Evolutionary conservation across 2,113 vertebrate species (phyloP), one percentile per base, ranked within the genome.

Genomic region (Nymphicus hollandicus): DNA sequence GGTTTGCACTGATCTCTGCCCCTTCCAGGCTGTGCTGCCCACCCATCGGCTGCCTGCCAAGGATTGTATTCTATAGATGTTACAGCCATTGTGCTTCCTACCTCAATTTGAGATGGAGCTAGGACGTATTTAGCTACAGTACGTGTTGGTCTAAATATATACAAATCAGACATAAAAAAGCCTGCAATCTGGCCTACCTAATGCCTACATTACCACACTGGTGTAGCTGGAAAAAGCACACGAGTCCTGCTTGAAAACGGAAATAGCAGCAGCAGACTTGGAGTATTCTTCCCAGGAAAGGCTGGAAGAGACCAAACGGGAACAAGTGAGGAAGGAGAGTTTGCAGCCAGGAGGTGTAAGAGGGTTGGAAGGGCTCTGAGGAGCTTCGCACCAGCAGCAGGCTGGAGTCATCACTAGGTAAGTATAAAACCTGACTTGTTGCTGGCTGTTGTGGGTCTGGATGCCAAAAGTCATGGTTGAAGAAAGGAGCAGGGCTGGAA

Each of bases 111-210:
- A 93, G 52, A 52, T 65, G 49, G 35, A 81, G 46, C 65, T 46
- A 55, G 70, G 91, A 61, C n/a, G 11, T 74, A 90, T 80, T 97
- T 96, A 92, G 93, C 92, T 85, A 8, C n/a, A 3, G 73, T 65
- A 85, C 70, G 13, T 65, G 91, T 86, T 91, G 85, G 92, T 85
- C 93, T 96, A 96, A 93, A 97, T 92, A 93, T 92, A 88, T 35
- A 81, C 73, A 89, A 91, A 91, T 84, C 56, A 64, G 37, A 89
- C 74, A 81, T n/a, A 27, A 72, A 89, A 90, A 61, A 73, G 37
- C 31, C 61, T 87, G 91, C 96, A 94, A 91, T 96, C 93, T 95
- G 95, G 90, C 86, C 92, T 93, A 84, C 92, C 91, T 95, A 87
- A 72, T 86, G 86, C 83, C 95, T 92, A 58, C 16, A 7, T 92